These are phyloP conservation scores for Fratercula arctica DNA, from an alignment of 2,797 vertebrate species.

Conservation along the genomic window DNA sequence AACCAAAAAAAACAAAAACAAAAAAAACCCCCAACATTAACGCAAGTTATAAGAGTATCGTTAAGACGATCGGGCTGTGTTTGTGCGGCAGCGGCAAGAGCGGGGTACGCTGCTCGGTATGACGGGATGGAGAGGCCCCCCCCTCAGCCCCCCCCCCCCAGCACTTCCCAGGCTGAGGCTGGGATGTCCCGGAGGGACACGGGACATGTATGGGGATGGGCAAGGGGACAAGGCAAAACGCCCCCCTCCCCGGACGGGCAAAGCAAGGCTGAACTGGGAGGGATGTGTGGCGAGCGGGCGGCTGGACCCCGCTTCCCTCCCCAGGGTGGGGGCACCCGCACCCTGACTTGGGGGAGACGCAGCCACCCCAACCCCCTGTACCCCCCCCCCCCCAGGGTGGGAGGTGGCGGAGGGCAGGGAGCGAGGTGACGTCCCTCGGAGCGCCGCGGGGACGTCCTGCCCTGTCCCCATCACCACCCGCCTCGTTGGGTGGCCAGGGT, in stretches of 20 bases:
- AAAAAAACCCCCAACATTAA: rapidly evolving
- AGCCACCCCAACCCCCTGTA: background rate
- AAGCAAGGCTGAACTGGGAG: background rate
- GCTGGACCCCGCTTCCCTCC: background rate
- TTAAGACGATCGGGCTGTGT: rapidly evolving
- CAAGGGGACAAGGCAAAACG: background rate
- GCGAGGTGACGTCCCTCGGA: background rate
- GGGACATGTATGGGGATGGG: background rate
- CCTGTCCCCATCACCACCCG: background rate
- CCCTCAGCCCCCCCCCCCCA: background rate
- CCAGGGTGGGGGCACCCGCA: rapidly evolving
- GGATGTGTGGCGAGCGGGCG: background rate
- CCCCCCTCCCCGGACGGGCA: rapidly evolving
- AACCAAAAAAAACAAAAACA: background rate
- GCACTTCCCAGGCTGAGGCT: background rate
- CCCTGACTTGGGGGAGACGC: rapidly evolving
- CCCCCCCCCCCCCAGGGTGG: background rate
- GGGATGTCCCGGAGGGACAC: background rate
- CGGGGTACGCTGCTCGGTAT: rapidly evolving
- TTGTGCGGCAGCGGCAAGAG: background rate
- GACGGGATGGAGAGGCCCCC: rapidly evolving
- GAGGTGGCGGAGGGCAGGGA: background rate
- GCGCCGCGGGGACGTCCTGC: rapidly evolving
- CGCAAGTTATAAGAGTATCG: rapidly evolving
- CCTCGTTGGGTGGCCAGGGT: background rate